Base-by-base conservation (phyloP, 1,140 invertebrate genomes). In the Colletes latitarsis region DNA sequence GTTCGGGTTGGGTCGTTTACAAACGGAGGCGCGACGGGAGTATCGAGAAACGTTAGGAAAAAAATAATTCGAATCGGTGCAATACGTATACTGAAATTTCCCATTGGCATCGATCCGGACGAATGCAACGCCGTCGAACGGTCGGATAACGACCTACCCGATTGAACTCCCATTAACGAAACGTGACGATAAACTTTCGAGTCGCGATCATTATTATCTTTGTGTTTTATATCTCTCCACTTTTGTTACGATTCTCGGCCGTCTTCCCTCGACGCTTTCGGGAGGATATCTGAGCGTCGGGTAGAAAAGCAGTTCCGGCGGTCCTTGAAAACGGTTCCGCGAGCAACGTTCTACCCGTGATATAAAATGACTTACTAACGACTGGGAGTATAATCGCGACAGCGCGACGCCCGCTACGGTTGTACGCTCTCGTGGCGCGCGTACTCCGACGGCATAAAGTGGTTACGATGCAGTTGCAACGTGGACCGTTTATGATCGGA, bases 281-380 rank as follows among this genome's bases (percentile, higher is more conserved):
- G 6, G 8, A 57, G 17, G 55, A 49, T 6, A 52, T 14, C 0
- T 5, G 6, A 21, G 9, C 43, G 8, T 3, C 6, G 19, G 3
- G 17, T 52, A 52, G 66, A 66, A 55, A 82, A 86, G 74, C 68
- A 85, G 62, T 83, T 80, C 73, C 66, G 84, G 6, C 46, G 49
- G 81, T 55, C 67, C 19, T 58, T 63, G 49, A 63, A 82, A 82
- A 73, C 55, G 30, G 81, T 52, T 64, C 5, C 15, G 58, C 71
- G 52, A 53, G 58, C 75, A 75, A 82, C 85, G 71, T 86, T 39
- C 10, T 43, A 5, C 72, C n/a, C 71, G 30, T 58, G 68, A 83
- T 43, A 68, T 74, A 64, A 83, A 86, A 86, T 83, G 84, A 86
- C 84, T 86, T 81, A 83, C 81, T 86, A 86, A 86, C 85, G 81